phyloP scores from a whole-genome alignment of 1,140 invertebrate species.

The Heliconius himera region DNA sequence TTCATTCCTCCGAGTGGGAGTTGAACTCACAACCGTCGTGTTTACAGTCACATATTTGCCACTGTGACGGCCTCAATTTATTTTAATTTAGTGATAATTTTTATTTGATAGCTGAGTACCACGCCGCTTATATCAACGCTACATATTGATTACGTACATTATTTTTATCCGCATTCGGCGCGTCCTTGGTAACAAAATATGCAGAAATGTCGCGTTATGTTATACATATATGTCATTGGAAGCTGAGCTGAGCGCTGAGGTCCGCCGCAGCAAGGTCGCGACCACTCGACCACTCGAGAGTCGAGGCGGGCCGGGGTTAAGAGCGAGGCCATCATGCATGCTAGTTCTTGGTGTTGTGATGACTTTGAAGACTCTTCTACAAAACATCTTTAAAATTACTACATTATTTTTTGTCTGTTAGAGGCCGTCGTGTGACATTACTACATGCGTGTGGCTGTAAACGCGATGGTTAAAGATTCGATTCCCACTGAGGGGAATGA shows the following conservation, averaged over 20 bases:
- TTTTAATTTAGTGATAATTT: too few species aligned
- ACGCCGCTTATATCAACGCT: background rate
- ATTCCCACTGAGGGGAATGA: too few species aligned
- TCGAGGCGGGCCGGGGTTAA: background rate
- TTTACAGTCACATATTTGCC: too few species aligned
- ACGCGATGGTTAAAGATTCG: too few species aligned
- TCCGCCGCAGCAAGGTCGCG: slow-evolving; percentile 2
- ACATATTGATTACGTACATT: background rate
- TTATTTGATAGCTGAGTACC: too few species aligned
- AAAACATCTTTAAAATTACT: background rate
- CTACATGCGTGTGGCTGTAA: too few species aligned
- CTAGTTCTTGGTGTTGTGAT: too few species aligned
- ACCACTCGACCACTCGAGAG: background rate
- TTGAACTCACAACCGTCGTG: too few species aligned
- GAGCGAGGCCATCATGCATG: slow-evolving; percentile 14
- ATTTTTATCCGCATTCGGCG: background rate
- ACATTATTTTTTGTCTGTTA: too few species aligned
- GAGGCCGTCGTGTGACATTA: too few species aligned
- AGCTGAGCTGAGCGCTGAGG: background rate
- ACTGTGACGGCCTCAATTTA: too few species aligned
- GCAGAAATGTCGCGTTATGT: slow-evolving; percentile 10
- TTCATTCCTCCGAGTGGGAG: too few species aligned
- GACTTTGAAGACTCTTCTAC: background rate
- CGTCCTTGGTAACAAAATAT: slow-evolving; percentile 10
- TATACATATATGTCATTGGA: background rate